A percentile compares a stretch with the other conserved stretches of the same genome.
Conservation (phyloP, 2,113 vertebrate species). For the Myrmecobius fasciatus region DNA sequence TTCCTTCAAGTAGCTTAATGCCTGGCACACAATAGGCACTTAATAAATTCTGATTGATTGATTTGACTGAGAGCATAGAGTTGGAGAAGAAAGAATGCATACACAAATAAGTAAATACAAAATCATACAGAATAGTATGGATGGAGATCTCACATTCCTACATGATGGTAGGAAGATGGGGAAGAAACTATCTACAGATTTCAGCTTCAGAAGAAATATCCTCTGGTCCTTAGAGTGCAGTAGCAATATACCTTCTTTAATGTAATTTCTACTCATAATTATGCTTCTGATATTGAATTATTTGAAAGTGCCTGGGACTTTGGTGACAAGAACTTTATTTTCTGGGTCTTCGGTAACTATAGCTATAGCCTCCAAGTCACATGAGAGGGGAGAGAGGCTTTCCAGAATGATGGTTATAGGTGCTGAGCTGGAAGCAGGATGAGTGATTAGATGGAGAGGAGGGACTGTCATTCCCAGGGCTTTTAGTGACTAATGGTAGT, state of each 20-base stretch:
- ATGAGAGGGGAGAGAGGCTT: not conserved
- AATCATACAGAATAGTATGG: not conserved
- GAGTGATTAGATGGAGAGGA: not conserved
- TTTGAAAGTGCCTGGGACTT: not conserved
- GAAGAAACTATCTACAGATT: not conserved
- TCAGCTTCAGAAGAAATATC: not conserved
- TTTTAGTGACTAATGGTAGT: not conserved
- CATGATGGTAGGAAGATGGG: not conserved
- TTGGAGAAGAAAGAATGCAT: not conserved
- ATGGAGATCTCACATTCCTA: not conserved
- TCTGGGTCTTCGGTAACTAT: not conserved
- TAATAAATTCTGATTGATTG: not conserved
- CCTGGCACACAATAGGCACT: not conserved
- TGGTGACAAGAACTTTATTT: not conserved
- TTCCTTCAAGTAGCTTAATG: not conserved
- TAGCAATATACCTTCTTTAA: not conserved
- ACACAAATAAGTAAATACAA: not conserved
- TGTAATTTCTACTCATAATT: not conserved
- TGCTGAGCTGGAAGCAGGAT: not conserved
- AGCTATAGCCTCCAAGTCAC: not conserved
- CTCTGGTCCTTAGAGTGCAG: not conserved
- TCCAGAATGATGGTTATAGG: not conserved
- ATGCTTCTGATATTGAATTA: too few relatives aligned
- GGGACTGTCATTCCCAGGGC: not conserved
- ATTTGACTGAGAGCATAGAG: not conserved